Base-by-base conservation (phyloP, 2,797 vertebrate species). In the Falco berigora region DNA sequence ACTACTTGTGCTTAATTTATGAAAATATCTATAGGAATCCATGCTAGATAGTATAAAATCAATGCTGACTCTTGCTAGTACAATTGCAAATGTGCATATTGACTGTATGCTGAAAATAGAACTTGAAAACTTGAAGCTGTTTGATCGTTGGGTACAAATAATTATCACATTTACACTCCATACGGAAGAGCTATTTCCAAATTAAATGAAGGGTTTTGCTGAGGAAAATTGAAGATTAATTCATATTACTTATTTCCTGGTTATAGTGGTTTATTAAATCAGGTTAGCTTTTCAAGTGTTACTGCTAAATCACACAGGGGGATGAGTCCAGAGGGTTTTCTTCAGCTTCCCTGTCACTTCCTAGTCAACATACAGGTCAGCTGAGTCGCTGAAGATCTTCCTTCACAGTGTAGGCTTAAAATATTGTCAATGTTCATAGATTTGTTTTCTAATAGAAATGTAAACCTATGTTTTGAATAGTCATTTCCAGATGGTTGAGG, bases 171-270 rank as follows among this genome's bases (percentile, higher is more conserved):
- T 81, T 36, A 46, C 11, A 21, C 49, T 88, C 62, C 36, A 13
- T 83, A 59, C 74, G 64, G 84, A 92, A 94, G 78, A 93, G 68
- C 82, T 94, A 56, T 71, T 94, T 74, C 78, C 68, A 74, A 94
- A 71, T 94, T 82, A 87, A 86, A 42, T 93, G 44, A 66, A 74
- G 75, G 27, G 36, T 10, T 91, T 93, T 61, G 53, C 42, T 18
- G 84, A 88, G 75, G 81, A 80, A 88, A 86, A 90, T 40, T n/a
- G 72, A 79, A 92, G 77, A 47, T 58, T 21, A 78, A 90, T 80
- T 88, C 8, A 2, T 47, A 30, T 77, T 53, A 32, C 56, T 66
- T 93, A 30, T 55, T 87, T 94, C 55, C 42, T 91, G 44, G 15
- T 90, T 88, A 34, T 46, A 47, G 71, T 40, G 28, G 53, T 80